phyloP scores from a whole-genome alignment of 2,888 invertebrate genomes.

The Volucella zonaria region DNA sequence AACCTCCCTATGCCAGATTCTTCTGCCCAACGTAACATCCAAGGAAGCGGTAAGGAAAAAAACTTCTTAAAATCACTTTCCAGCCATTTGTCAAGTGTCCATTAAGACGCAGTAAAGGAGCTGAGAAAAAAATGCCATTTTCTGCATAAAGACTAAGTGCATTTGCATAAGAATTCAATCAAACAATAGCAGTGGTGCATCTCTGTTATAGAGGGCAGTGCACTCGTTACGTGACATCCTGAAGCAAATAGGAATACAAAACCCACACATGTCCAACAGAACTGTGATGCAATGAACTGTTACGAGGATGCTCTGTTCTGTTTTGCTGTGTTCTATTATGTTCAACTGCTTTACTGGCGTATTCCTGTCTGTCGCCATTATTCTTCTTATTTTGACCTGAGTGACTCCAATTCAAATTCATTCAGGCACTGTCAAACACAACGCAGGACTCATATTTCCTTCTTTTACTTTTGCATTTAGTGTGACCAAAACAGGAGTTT shows the following conservation, averaged over 20 bases:
- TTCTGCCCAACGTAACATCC: not conserved
- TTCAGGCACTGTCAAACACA: slow-evolving; percentile 43
- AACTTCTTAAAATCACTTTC: slow-evolving; percentile 34
- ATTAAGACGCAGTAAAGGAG: slow-evolving; percentile 22
- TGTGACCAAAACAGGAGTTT: no score
- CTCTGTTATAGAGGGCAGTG: slow-evolving; percentile 32
- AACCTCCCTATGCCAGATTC: no score
- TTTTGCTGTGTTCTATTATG: no score
- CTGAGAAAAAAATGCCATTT: slow-evolving; percentile 2
- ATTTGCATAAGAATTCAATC: slow-evolving; percentile 72
- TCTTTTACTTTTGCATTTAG: not conserved
- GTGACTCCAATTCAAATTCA: slow-evolving; percentile 57
- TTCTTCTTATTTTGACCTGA: slow-evolving; percentile 44
- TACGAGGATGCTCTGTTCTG: not conserved
- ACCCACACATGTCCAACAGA: slow-evolving; percentile 14
- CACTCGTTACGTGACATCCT: slow-evolving; percentile 64
- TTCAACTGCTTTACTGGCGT: no score
- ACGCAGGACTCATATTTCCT: slow-evolving; percentile 49
- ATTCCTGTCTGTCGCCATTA: slow-evolving; percentile 36
- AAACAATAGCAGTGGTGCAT: slow-evolving; percentile 27
- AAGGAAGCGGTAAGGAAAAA: not conserved
- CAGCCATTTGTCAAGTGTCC: slow-evolving; percentile 58
- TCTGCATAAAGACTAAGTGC: slow-evolving; percentile 43
- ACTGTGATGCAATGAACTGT: slow-evolving; percentile 46
- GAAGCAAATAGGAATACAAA: slow-evolving; percentile 24